Base-by-base conservation (phyloP, 1,140 invertebrate genomes). In the Hypsibius dujardini region DNA sequence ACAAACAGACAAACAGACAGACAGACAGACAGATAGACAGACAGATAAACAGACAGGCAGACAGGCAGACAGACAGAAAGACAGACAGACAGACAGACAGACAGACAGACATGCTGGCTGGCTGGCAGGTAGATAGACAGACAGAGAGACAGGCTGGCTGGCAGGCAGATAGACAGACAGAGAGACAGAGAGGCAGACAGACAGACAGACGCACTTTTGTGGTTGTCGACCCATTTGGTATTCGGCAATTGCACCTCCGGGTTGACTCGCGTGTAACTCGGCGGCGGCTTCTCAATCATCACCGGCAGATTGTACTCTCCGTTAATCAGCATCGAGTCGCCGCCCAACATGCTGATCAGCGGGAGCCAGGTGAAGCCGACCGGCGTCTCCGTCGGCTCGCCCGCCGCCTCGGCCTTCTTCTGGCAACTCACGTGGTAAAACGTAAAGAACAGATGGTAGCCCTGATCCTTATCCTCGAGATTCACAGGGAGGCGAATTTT, bases 341-440 rank as follows among this genome's bases (percentile, higher is more conserved):
- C 50, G 15, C 47, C 60, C 46, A 7, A 75, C 12, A 74, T 60
- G 1, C 14, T 56, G 14, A 46, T 47, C 7, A 72, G 28, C 70
- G 15, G 72, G 47, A 73, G 2, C 50, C 56, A 71, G 14, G 92
- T 92, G 77, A 93, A 96, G 50, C 93, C 93, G 47, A 96, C 88
- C 42, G 88, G 86, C n/a, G 90, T 90, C 80, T 95, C 92, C 1
- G 91, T 86, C 78, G 90, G 87, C 72, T 89, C 85, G 71, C 78
- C 77, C 70, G 70, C 56, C n/a, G n/a, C n/a, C 12, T 47, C 7
- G 2, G 70, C 71, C 1, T 94, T 89, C 77, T 89, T 85, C 79
- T 96, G 92, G 76, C 93, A 97, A 71, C 91, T 92, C 70, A 98
- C 90, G 77, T 97, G 94, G 78, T 94, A 93, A 77, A 98, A 94